Conservation (phyloP, 2,888 invertebrate genomes). For the Tenthredo amoena region DNA sequence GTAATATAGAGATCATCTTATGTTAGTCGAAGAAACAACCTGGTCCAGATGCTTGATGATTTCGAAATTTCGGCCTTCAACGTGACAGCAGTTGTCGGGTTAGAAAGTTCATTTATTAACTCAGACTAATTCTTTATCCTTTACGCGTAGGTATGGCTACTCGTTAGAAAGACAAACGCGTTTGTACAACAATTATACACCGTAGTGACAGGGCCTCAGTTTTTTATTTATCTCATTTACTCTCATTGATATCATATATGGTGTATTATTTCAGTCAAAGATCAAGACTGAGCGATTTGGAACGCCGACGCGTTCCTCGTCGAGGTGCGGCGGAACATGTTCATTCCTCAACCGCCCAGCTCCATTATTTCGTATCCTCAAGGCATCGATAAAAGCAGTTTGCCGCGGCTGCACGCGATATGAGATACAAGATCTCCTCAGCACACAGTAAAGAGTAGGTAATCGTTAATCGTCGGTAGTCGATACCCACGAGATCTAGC, state of each 20-base stretch:
- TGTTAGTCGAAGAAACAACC: not conserved
- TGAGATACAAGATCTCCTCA: conserved; percentile 37
- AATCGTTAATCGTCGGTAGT: conserved; percentile 43
- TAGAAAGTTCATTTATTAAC: conserved; percentile 46
- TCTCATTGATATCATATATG: not conserved
- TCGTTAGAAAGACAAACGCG: conserved; percentile 41
- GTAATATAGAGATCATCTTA: conserved; percentile 27
- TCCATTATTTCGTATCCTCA: conserved; percentile 50
- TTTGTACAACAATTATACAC: conserved; percentile 1
- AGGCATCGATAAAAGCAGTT: conserved; percentile 51
- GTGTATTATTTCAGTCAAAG: conserved; percentile 17
- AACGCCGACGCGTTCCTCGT: conserved; percentile 37
- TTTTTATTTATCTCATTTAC: not conserved
- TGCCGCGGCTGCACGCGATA: conserved; percentile 43
- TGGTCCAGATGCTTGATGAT: conserved; percentile 45
- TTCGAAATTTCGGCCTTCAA: conserved; percentile 48
- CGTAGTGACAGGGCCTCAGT: conserved; percentile 1
- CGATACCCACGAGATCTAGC: conserved; percentile 40
- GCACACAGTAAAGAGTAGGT: not conserved
- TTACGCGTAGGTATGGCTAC: not conserved
- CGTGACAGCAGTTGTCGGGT: conserved; percentile 31
- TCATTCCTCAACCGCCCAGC: conserved; percentile 39
- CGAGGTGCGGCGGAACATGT: conserved; percentile 50
- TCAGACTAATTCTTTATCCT: conserved; percentile 9
- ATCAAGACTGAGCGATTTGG: conserved; percentile 21